These are phyloP conservation scores for Drosophila kanekoi DNA, from an alignment of 2,888 invertebrate species.

Conservation along the genomic window DNA sequence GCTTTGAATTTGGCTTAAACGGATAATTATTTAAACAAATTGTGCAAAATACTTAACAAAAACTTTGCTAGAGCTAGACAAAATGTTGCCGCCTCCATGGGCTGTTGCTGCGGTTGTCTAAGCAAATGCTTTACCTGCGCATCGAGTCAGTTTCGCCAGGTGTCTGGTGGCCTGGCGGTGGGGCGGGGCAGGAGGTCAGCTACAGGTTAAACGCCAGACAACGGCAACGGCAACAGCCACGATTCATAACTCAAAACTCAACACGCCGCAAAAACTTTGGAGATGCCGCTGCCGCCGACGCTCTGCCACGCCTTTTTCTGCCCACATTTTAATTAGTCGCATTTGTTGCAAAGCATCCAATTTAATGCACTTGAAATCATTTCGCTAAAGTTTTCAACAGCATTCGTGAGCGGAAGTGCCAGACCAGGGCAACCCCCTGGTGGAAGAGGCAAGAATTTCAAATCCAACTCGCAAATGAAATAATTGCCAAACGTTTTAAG, in stretches of 20 bases:
- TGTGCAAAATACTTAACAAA: constrained; percentile 64
- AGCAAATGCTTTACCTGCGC: constrained; percentile 27
- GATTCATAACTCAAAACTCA: constrained; percentile 61
- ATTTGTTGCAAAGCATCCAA: constrained; percentile 77
- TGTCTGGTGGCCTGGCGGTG: constrained; percentile 5
- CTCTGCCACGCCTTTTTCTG: constrained; percentile 46
- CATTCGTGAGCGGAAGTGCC: constrained; percentile 33
- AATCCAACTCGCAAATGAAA: constrained; percentile 63
- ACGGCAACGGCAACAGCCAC: constrained; percentile 22
- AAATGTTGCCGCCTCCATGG: constrained; percentile 15
- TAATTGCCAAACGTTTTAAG: constrained; percentile 75
- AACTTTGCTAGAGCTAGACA: constrained; percentile 38
- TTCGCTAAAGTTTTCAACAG: constrained; percentile 58
- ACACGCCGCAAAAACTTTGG: constrained; percentile 62
- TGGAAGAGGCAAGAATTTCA: constrained; percentile 14
- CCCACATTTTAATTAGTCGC: constrained; percentile 76
- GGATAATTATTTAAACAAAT: constrained; percentile 78
- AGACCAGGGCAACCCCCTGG: background rate
- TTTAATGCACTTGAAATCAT: constrained; percentile 80
- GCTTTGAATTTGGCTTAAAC: constrained; percentile 74
- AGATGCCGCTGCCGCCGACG: constrained; percentile 31
- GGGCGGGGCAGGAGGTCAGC: constrained; percentile 3
- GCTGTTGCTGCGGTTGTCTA: constrained; percentile 41
- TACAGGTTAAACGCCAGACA: constrained; percentile 36
- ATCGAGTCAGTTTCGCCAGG: constrained; percentile 14